Conservation (phyloP, 2,113 vertebrate genomes). For the Solea solea region DNA sequence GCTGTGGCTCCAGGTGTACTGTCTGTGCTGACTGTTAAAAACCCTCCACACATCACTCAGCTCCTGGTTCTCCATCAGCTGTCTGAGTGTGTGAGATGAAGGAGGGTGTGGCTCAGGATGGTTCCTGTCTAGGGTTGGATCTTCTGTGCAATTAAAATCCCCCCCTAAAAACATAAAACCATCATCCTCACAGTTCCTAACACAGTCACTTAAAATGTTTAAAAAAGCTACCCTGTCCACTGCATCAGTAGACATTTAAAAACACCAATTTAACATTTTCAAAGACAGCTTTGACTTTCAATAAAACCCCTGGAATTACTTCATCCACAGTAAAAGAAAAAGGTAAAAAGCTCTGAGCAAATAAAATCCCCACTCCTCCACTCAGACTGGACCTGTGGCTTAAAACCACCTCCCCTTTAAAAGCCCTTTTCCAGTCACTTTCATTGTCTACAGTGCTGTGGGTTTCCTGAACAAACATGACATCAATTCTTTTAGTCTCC, state of each 20-base stretch:
- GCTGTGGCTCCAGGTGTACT: not conserved
- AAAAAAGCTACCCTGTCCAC: not conserved
- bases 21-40: not conserved
- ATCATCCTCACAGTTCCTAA: no score
- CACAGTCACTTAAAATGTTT: not conserved
- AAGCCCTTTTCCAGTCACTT: no score
- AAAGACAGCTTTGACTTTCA: not conserved
- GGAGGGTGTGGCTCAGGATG: not conserved
- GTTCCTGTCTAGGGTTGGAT: not conserved
- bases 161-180: no score
- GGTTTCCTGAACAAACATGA: no score
- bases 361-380: not conserved
- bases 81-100: not conserved
- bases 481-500: no score
- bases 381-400: not conserved
- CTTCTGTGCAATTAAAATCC: not conserved
- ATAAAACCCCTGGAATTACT: not conserved
- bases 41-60: not conserved
- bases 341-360: not conserved
- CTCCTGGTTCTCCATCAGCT: not conserved
- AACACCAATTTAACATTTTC: not conserved
- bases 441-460: no score
- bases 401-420: no score
- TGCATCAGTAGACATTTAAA: not conserved
- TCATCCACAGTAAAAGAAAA: not conserved